Evolutionary conservation across 2,888 invertebrate genomes (phyloP).

Genomic region (Zaprionus lineosus): DNA sequence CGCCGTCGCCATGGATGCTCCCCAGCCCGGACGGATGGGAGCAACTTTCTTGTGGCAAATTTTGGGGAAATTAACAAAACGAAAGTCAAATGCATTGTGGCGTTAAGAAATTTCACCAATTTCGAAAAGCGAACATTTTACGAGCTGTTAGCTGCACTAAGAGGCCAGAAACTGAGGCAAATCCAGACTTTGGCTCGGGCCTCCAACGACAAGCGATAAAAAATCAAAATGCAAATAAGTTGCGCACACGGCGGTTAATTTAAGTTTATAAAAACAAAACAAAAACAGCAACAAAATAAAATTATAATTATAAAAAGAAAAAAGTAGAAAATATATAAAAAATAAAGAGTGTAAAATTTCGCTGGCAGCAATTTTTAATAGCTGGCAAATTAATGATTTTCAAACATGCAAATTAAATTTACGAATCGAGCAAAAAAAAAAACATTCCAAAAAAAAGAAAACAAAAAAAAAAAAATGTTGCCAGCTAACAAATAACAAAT

Average conservation of each 20-base stretch:
- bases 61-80: constrained; percentile 28
- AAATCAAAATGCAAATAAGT: constrained; percentile 54
- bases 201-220: no score
- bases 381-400: constrained; percentile 60
- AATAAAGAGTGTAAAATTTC: constrained; percentile 48
- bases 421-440: constrained; percentile 30
- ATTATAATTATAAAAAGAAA: constrained; percentile 1
- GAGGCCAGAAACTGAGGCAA: constrained; percentile 30
- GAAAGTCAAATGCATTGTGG: constrained; percentile 56
- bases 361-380: constrained; percentile 49
- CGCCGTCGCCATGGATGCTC: no score
- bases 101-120: constrained; percentile 55
- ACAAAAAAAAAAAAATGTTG: constrained; percentile 8
- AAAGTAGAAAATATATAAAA: constrained; percentile 14
- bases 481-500: constrained; percentile 11
- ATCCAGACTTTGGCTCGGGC: constrained; percentile 13
- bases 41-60: constrained; percentile 36
- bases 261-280: constrained; percentile 22
- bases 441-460: constrained; percentile 27
- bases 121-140: constrained; percentile 46
- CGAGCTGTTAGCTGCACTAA: constrained; percentile 50
- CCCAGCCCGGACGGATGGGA: no score
- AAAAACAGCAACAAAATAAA: not conserved
- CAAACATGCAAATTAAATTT: constrained; percentile 62
- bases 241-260: constrained; percentile 41